Evolutionary conservation across 2,113 vertebrate species (phyloP), one percentile per base, ranked within the genome.

Genomic region (Talpa occidentalis): DNA sequence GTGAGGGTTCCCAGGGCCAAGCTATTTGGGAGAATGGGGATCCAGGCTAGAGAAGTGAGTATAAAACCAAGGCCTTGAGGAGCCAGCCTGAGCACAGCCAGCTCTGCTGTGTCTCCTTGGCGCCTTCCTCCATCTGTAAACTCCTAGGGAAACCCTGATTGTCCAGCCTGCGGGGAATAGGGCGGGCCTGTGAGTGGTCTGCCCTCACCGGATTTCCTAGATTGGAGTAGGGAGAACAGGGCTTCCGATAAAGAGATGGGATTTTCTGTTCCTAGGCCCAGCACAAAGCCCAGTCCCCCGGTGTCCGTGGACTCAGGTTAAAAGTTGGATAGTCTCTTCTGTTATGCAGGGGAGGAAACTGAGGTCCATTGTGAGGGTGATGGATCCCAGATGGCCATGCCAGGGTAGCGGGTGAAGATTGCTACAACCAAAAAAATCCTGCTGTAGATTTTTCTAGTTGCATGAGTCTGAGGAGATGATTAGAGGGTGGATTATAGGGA

Each of bases 381-480:
- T 22, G 4, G 15, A 37, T 35, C 64, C 37, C 70, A 40, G 30
- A 72, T 4, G 82, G 19, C 86, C 59, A 77, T 0, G 6, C 49
- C 28, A 24, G 56, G 30, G 42, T 7, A 21, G 42, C 2, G n/a
- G 16, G 60, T 47, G 10, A 44, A 35, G 3, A 26, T 8, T 12
- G 40, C 69, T 54, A 1, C 42, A 14, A 78, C 76, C 52, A 16
- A 79, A 79, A 93, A 60, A 74, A 74, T 44, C 47, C 84, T 54
- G 40, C 66, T 32, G 37, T 62, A n/a, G 74, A 77, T 14, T 69
- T 56, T 91, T 86, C 90, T 47, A 21, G 74, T 42, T 21, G 15
- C n/a, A 7, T n/a, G 92, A 95, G 35, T 86, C 72, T 56, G 86
- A 74, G 52, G 67, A 93, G 74, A 92, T 91, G 78, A 96, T 95